Conservation (phyloP, 2,797 vertebrate genomes). For the Schizopygopsis pylzovi region DNA sequence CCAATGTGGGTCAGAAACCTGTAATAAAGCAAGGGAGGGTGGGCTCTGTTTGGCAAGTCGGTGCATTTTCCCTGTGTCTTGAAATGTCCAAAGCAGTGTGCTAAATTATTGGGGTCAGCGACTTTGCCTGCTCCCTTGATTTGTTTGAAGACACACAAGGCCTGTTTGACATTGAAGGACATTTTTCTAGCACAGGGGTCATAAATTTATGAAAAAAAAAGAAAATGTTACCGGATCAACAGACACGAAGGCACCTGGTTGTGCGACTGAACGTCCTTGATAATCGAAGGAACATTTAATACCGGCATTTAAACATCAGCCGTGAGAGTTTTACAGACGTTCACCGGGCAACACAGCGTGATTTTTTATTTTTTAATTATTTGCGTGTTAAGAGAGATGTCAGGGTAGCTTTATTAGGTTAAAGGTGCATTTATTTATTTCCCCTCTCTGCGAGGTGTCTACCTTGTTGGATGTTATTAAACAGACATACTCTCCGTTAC, state of each 20-base stretch:
- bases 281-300: conserved; percentile 58
- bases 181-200: conserved; percentile 77
- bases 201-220: conserved; percentile 66
- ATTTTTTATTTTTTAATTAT: conserved; percentile 29
- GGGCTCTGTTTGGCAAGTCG: conserved; percentile 75
- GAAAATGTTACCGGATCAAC: conserved; percentile 34
- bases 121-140: conserved; percentile 81
- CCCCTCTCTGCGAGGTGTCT: conserved; percentile 63
- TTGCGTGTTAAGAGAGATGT: conserved; percentile 42
- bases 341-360: background rate
- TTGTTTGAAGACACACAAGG: conserved; percentile 82
- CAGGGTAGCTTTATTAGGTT: conserved; percentile 58
- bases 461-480: conserved; percentile 75
- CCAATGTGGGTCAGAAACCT: conserved; percentile 81
- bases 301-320: conserved; percentile 46
- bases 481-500: conserved; percentile 75
- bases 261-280: conserved; percentile 64
- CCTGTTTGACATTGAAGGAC: conserved; percentile 82
- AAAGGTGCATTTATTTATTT: conserved; percentile 50
- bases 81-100: conserved; percentile 80
- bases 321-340: conserved; percentile 53
- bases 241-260: conserved; percentile 60
- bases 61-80: conserved; percentile 76
- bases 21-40: conserved; percentile 82
- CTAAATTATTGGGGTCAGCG: conserved; percentile 86